Conservation (phyloP, 2,113 vertebrate species). For the Irena cyanogastra region DNA sequence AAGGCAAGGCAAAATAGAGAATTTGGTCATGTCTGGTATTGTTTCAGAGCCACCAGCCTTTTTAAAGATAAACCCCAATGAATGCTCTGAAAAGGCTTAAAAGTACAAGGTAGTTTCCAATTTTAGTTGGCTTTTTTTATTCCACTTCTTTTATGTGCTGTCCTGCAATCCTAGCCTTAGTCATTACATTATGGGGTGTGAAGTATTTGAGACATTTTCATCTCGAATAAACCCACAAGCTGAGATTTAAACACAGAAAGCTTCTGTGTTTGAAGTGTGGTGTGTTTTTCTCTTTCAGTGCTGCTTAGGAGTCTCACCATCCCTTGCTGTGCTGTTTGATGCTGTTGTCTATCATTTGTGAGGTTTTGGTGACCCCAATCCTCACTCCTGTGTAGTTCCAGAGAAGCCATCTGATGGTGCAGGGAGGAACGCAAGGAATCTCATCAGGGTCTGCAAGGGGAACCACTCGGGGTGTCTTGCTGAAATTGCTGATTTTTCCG, state of each 20-base stretch:
- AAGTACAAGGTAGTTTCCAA: conserved; percentile 3
- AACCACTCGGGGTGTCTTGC: neutral
- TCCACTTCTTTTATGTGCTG: neutral
- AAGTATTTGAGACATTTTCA: neutral
- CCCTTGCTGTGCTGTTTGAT: neutral
- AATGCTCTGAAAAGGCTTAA: neutral
- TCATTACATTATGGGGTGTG: neutral
- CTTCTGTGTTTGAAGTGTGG: neutral
- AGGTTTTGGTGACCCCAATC: neutral
- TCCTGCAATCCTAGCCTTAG: neutral
- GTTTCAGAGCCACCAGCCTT: neutral
- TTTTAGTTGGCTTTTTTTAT: neutral
- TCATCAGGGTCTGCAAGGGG: conserved; percentile 1
- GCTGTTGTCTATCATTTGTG: neutral
- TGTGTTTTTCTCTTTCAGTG: neutral
- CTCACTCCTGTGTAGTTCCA: neutral
- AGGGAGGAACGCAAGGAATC: neutral
- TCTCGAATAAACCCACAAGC: neutral
- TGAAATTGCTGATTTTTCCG: neutral
- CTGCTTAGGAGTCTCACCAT: neutral
- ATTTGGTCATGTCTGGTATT: neutral
- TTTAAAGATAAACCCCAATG: neutral
- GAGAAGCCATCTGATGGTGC: neutral
- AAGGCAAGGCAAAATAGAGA: neutral
- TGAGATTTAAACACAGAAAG: neutral